Conservation (phyloP, 2,797 vertebrate genomes). For the Acanthurus lineatus region DNA sequence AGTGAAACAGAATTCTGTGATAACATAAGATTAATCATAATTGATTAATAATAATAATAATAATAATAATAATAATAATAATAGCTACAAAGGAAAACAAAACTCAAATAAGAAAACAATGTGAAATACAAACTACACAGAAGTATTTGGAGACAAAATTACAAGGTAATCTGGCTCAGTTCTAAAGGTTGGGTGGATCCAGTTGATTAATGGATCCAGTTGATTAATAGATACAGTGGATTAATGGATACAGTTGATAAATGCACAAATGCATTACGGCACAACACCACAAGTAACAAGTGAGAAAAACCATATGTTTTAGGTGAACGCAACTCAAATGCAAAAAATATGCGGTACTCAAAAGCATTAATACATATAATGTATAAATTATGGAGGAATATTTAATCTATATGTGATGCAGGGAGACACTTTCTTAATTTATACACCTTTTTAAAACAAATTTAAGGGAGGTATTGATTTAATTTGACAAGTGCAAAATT, state of each 20-base stretch:
- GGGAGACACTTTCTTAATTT: constrained; percentile 33
- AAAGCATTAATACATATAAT: constrained; percentile 13
- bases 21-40: background rate
- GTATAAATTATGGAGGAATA: constrained; percentile 15
- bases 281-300: constrained; percentile 10
- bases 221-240: no score
- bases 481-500: constrained; percentile 65
- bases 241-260: no score
- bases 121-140: background rate
- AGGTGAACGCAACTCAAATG: constrained; percentile 20
- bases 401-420: constrained; percentile 30
- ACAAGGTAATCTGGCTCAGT: background rate
- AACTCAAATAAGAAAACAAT: background rate
- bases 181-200: constrained; percentile 29
- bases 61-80: no score
- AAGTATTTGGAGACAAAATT: background rate
- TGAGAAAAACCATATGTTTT: constrained; percentile 55
- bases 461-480: constrained; percentile 57
- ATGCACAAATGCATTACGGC: constrained; percentile 17
- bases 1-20: background rate
- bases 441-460: constrained; percentile 52
- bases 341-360: background rate
- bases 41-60: background rate
- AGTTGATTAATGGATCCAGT: no score
- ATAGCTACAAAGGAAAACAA: no score